Base-by-base conservation (phyloP, 2,797 vertebrate genomes). In the Loris lydekkerianus region DNA sequence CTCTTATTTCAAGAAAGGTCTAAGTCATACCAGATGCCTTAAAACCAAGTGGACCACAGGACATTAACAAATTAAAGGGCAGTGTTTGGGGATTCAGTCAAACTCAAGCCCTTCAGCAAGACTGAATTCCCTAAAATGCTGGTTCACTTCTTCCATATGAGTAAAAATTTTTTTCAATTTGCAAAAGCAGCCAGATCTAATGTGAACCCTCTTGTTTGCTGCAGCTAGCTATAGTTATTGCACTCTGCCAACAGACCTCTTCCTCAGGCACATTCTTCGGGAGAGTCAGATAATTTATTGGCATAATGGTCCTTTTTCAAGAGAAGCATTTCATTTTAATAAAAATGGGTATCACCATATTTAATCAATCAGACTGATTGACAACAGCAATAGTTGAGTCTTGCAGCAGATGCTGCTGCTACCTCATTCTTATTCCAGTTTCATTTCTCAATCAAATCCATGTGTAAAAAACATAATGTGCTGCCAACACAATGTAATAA, bases 391-490 rank as follows among this genome's bases (percentile, higher is more conserved):
- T 98, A 97, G 98, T 96, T 97, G 96, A 29, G 0, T 98, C 97
- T 98, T 97, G 95, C 96, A 96, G 98, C 98, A 98, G 98, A 98
- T 98, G 98, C 97, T 98, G 98, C 97, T 97, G 96, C 98, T 98
- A 96, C 97, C 96, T 98, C 98, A 98, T 98, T 98, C 98, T 98
- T 98, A 99, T 98, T 98, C 98, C 97, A 98, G 98, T 97, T 99
- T 98, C 98, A 98, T 98, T 98, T 98, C 98, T 98, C 98, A 98
- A 98, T 98, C 98, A 98, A 98, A 98, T 98, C 98, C 98, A 98
- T 98, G 98, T 98, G 98, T 98, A 98, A 98, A 98, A 97, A 98
- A 94, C 97, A 96, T 98, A 98, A 98, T 98, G 98, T 97, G 96
- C 98, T 98, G 98, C 98, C 98, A 98, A 97, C 97, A 96, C 98